Base-by-base conservation (phyloP, 2,797 vertebrate species). In the Fistularia commersonii region DNA sequence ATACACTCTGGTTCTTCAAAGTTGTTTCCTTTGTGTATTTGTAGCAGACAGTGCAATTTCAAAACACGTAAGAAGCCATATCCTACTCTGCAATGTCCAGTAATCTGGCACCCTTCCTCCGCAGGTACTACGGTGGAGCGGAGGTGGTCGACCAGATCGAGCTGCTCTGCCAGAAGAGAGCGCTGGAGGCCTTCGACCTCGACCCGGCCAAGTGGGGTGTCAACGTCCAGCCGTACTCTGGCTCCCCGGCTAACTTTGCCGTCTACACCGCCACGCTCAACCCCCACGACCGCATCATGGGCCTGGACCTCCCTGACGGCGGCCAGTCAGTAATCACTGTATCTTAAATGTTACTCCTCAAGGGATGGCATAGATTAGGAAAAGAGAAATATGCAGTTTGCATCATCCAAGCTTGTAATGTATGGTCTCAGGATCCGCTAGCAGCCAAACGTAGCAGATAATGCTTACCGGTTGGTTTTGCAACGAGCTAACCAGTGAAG, bases 251-350 rank as follows among this genome's bases (percentile, higher is more conserved):
- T 48, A 99, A 98, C 76, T 94, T 99, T 3, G 96, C 96, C 0
- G 91, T 85, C 52, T 98, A 96, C 81, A 97, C 94, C 0, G 91
- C 95, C 1, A 88, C 98, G 36, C 90, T 99, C 61, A 91, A 90
- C 11, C 96, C 96, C 6, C 96, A 99, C 0, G 95, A 98, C 36
- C 92, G 96, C 44, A 93, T 99, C 67, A 98, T 99, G 96, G 96
- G 96, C 36, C 83, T 98, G 68, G 95, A 99, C 82, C 82, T 99
- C 62, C 93, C 96, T 0, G 95, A 98, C 0, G 96, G 96, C 36
- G 95, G 96, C 89, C 96, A 98, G 96, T 99, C 70, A 89, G 90
- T 91, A 53, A 7, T 53, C 60, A 42, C 8, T 57, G 4, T 40
- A 42, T 3, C 11, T 39, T 8, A 37, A 6, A 44, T 49, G 32